Conservation (phyloP, 2,888 invertebrate genomes). For the Brachyptera risi region DNA sequence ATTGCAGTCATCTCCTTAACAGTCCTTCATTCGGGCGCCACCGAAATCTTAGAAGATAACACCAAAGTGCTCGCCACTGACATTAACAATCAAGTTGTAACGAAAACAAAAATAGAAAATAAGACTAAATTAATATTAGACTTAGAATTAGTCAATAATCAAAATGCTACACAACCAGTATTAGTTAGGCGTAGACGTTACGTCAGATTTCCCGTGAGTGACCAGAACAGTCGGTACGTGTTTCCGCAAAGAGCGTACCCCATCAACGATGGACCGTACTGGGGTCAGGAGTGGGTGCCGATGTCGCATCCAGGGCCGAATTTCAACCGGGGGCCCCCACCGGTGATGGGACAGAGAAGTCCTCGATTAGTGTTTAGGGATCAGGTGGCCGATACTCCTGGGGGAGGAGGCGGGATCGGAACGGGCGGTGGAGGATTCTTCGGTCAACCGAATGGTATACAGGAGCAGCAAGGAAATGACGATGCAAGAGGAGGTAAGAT, state of each 20-base stretch:
- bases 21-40: not conserved
- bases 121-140: not conserved
- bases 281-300: slow-evolving; percentile 6
- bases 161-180: not conserved
- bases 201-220: slow-evolving; percentile 4
- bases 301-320: slow-evolving; percentile 10
- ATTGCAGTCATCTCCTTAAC: not conserved
- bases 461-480: slow-evolving; percentile 30
- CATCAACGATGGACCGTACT: not conserved
- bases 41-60: not conserved
- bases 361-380: slow-evolving; percentile 34
- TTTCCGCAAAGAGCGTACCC: not conserved
- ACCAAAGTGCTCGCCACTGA: not conserved
- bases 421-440: slow-evolving; percentile 7
- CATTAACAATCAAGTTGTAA: too few relatives aligned
- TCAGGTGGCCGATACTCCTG: slow-evolving; percentile 29
- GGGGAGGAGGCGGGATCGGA: slow-evolving; percentile 13
- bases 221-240: not conserved
- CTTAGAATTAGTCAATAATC: not conserved
- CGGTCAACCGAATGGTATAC: slow-evolving; percentile 26
- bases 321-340: slow-evolving; percentile 14
- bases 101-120: too few relatives aligned
- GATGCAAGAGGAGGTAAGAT: slow-evolving; percentile 35
- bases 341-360: slow-evolving; percentile 31
- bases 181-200: not conserved